Base-by-base conservation (phyloP, 2,888 invertebrate genomes). In the Chelonus formosanus region DNA sequence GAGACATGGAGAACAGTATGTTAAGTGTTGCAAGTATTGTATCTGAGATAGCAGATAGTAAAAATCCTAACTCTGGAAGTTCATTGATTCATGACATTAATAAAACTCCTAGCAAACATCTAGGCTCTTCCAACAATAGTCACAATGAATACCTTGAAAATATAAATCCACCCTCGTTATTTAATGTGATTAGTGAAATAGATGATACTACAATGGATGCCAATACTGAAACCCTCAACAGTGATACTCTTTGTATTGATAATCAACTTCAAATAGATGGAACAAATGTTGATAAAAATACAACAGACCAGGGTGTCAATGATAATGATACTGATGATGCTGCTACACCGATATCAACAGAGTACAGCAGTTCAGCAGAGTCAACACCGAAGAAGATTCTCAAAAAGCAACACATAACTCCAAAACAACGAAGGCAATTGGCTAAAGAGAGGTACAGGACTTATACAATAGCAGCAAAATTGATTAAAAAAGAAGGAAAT, bases 391-490 rank as follows among this genome's bases (percentile, higher is more conserved):
- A 90, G 72, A 90, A 88, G 75, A 86, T 86, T 36, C 83, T 85
- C 62, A 85, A 85, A 73, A 78, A 84, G 1, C 74, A 52, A 63
- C 69, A 72, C 20, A 78, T 92, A 67, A 94, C 93, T 0, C 92
- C 93, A 0, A 94, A 92, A 81, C 93, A 94, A 78, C 91, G 91
- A 76, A 86, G 94, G 48, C 89, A 89, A 72, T 82, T 91, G 45
- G 89, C 91, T 2, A 92, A 92, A 78, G 93, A 95, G 75, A 88
- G 95, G 68, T 94, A 90, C 79, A 92, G 91, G 80, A 95, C 94
- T 0, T 95, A 94, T 78, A 94, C 93, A 0, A 92, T 94, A 48
- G 90, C 89, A 0, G 90, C 88, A 1, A 88, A 87, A 67, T 84
- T 90, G 77, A 85, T 87, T 3, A 85, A 85, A 74, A 84, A 84